Evolutionary conservation across 2,797 vertebrate species (phyloP), one percentile per base, ranked within the genome.

Genomic region (Falco rusticolus): DNA sequence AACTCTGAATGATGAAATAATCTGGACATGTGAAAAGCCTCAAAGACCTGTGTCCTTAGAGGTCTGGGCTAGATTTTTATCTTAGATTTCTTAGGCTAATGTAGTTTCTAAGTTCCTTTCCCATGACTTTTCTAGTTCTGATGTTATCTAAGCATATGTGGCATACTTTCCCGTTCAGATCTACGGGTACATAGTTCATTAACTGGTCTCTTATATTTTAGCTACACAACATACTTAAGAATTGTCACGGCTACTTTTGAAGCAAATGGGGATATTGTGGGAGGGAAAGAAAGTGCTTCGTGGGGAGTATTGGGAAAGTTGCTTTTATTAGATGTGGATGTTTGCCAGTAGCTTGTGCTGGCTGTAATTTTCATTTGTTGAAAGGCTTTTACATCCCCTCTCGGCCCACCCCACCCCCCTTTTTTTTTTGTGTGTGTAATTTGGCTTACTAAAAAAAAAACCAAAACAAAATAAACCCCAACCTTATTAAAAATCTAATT

Each of bases 81-180:
- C 93, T 87, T 60, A 13, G 33, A 77, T 96, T 90, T 95, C 56
- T 75, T 93, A 77, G 68, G 19, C 71, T 90, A 78, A 90, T 87
- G 66, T 68, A 57, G 60, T 87, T 90, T 87, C 33, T 74, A 66
- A 54, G 93, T 83, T 95, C 90, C 88, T 94, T 97, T 97, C 95
- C 95, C 96, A 97, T 94, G 96, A 87, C 96, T 95, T 95, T 93
- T 95, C 88, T 93, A 75, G 89, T 95, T 96, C 71, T 87, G 91
- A 83, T 93, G 78, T 89, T 96, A 93, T 95, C 94, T 95, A 83
- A 96, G 95, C 90, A 89, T 96, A 82, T 77, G 43, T 76, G 60
- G 83, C 83, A 95, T 96, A 92, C 37, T 96, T 97, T 96, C 88
- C 84, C 86, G 77, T 94, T 96, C 57, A 64, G 65, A 89, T 68